Evolutionary conservation across 2,113 vertebrate genomes (phyloP).

Genomic region (Panurus biarmicus): DNA sequence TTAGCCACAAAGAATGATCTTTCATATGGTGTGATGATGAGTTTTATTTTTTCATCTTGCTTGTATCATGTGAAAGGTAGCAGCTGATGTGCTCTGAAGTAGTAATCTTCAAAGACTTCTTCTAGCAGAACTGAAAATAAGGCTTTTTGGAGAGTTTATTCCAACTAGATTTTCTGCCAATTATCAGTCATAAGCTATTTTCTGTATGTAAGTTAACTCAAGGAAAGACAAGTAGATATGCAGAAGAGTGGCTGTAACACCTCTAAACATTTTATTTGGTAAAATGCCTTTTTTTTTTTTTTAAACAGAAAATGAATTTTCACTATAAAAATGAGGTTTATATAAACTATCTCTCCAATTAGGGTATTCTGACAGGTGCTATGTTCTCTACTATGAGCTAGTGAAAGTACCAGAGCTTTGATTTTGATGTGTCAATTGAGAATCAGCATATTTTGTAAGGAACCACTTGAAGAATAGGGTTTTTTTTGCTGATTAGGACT

Average conservation of each 20-base stretch:
- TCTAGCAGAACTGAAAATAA: constrained; percentile 1
- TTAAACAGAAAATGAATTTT: background rate
- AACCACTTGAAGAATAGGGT: background rate
- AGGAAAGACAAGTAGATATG: background rate
- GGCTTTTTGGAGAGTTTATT: background rate
- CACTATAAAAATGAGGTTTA: background rate
- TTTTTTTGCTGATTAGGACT: background rate
- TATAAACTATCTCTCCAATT: background rate
- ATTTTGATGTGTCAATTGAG: background rate
- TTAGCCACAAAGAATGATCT: constrained; percentile 39
- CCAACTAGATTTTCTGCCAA: background rate
- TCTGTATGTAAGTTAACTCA: background rate
- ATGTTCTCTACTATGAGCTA: background rate
- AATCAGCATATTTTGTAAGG: background rate
- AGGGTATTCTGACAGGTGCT: background rate
- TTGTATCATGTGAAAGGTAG: constrained; percentile 18
- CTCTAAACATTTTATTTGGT: background rate
- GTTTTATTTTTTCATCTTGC: constrained; percentile 55
- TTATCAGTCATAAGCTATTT: constrained; percentile 31
- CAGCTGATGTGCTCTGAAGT: constrained; percentile 29
- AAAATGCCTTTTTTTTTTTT: background rate
- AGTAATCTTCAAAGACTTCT: constrained; percentile 21
- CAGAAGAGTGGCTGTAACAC: background rate
- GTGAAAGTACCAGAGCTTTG: background rate
- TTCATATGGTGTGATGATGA: constrained; percentile 48